phyloP scores from a whole-genome alignment of 2,113 vertebrate species.

The Picathartes gymnocephalus region DNA sequence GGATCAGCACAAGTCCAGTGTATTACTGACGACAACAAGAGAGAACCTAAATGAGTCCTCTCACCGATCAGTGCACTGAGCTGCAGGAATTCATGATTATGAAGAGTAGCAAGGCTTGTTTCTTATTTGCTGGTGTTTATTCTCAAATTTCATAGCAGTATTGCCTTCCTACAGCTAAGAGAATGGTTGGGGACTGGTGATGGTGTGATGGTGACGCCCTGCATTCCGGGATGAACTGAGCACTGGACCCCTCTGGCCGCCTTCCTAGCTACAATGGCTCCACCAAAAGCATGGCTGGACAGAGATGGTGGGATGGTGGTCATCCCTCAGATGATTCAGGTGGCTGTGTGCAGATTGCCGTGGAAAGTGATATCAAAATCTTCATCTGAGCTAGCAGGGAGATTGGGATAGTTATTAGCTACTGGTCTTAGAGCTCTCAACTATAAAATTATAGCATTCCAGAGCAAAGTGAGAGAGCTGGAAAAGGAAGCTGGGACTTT shows the following conservation, averaged over 20 bases:
- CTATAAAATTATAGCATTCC: neutral
- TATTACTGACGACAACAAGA: neutral
- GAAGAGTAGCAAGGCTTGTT: neutral
- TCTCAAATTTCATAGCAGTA: neutral
- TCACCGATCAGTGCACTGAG: neutral
- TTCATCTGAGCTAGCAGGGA: neutral
- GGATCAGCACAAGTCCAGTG: neutral
- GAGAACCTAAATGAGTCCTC: neutral
- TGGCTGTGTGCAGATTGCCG: neutral
- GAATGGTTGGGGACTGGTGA: neutral
- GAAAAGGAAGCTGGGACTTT: neutral
- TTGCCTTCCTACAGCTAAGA: neutral
- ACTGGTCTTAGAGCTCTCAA: neutral
- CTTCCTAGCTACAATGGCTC: neutral
- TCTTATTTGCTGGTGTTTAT: neutral
- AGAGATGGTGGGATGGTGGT: neutral
- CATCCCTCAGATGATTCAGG: no score
- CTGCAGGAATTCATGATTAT: neutral
- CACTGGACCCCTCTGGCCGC: neutral
- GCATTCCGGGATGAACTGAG: neutral
- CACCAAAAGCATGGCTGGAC: neutral
- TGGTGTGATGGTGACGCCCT: fast-evolving
- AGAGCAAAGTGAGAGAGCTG: neutral
- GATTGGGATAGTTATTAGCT: neutral
- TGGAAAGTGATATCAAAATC: neutral